Base-by-base conservation (phyloP, 2,797 vertebrate genomes). In the Mormyrops boulengeri region DNA sequence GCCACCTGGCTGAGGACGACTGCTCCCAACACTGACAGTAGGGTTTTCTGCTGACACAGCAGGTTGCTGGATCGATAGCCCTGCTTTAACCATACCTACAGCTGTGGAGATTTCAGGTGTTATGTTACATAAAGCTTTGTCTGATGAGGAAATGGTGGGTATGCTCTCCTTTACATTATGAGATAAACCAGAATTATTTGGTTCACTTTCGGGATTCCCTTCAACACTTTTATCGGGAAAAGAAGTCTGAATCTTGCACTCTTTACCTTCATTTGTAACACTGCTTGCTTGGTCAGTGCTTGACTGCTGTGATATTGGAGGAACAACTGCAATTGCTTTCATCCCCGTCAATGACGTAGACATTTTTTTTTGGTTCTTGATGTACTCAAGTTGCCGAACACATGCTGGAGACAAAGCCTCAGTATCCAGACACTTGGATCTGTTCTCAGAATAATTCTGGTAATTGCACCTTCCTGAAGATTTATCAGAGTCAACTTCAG, bases 241-340 rank as follows among this genome's bases (percentile, higher is more conserved):
- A 22, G 87, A 1, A 30, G 1, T 4, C 4, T 38, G 30, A 47
- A 66, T 44, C 38, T 88, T 62, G 38, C 19, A 22, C 19, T 14
- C 11, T 4, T 69, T 4, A 50, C 44, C 88, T 47, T 62, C 44
- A 69, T n/a, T 73, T 14, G 44, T 12, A 17, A 49, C 19, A 19
- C 19, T 22, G 9, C 44, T 73, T 49, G 41, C 4, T 69, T 88
- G 22, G 22, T 50, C 12, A 34, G 19, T n/a, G 22, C 22, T 49
- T 50, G 60, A 73, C 57, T 88, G 87, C 38, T 66, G 87, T 26
- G 88, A 73, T 73, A 88, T 69, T 2, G 88, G 88, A 22, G 88
- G 38, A 88, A 88, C 88, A 69, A 88, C 88, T 26, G 88, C 88
- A 14, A 88, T 41, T 19, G 62, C 88, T 55, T 26, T 88, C 62